phyloP scores from a whole-genome alignment of 2,113 vertebrate genomes.

The Castor canadensis region DNA sequence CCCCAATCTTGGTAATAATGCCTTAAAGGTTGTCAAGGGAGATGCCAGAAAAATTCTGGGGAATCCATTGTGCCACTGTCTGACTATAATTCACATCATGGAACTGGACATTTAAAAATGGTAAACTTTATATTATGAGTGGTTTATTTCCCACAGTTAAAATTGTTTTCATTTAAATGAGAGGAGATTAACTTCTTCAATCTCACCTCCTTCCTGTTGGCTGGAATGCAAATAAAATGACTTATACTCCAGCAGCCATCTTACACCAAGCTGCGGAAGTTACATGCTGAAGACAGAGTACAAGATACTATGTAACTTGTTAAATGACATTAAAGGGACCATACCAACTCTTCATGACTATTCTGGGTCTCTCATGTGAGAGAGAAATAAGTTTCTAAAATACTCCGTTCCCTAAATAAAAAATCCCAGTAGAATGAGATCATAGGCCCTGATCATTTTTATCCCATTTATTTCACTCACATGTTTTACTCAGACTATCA shows the following conservation, averaged over 20 bases:
- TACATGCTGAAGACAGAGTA: background rate
- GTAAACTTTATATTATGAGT: background rate
- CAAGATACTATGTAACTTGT: background rate
- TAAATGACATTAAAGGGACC: background rate
- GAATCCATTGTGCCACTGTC: background rate
- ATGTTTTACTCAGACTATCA: background rate
- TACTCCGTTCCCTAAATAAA: background rate
- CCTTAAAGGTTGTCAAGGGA: background rate
- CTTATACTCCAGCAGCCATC: background rate
- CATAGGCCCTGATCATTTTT: background rate
- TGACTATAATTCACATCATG: background rate
- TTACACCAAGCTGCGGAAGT: background rate
- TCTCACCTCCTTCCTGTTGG: background rate
- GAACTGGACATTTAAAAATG: background rate
- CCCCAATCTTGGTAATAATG: background rate
- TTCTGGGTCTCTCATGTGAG: background rate
- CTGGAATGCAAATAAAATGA: background rate
- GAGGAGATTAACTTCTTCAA: background rate
- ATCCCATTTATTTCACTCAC: background rate
- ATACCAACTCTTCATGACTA: background rate
- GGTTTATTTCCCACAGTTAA: background rate
- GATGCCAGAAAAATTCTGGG: background rate
- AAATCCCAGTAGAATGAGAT: background rate
- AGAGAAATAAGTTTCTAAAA: background rate
- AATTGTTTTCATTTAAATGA: background rate